A percentile compares a stretch with the other conserved stretches of the same genome.
Evolutionary conservation across 2,797 vertebrate species (phyloP).

Genomic region (Podarcis siculus): DNA sequence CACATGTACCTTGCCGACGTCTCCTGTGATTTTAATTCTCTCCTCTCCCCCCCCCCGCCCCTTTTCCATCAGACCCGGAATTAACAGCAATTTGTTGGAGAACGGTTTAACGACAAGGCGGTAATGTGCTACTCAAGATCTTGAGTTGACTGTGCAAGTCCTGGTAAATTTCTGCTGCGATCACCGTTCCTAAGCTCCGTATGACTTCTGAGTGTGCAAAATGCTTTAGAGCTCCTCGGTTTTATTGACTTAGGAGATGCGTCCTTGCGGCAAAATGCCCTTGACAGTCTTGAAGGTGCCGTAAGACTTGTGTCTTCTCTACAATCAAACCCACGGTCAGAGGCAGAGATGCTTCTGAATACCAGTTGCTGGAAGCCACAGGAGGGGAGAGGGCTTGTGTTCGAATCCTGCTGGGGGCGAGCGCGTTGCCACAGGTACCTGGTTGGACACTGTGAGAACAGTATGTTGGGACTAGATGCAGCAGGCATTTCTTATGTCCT

Average conservation of each 20-base stretch:
- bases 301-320: background rate
- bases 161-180: rapidly evolving
- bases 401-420: too few relatives aligned
- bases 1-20: conserved; percentile 39
- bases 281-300: background rate
- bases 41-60: background rate
- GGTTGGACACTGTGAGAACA: too few relatives aligned
- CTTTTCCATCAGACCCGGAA: conserved; percentile 28
- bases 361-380: too few relatives aligned
- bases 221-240: background rate
- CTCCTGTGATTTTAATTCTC: conserved; percentile 18
- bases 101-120: conserved; percentile 18
- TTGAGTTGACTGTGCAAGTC: background rate
- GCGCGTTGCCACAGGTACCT: too few relatives aligned
- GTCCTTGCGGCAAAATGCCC: background rate
- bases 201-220: background rate
- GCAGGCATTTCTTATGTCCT: too few relatives aligned
- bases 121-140: rapidly evolving
- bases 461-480: too few relatives aligned
- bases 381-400: too few relatives aligned
- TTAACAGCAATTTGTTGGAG: conserved; percentile 45
- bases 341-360: too few relatives aligned
- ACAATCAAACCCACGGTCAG: too few relatives aligned
- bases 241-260: too few relatives aligned
- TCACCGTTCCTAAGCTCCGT: background rate